Evolutionary conservation across 2,888 invertebrate genomes (phyloP), one percentile per base, ranked within the genome.

Genomic region (Drosophila quinaria): DNA sequence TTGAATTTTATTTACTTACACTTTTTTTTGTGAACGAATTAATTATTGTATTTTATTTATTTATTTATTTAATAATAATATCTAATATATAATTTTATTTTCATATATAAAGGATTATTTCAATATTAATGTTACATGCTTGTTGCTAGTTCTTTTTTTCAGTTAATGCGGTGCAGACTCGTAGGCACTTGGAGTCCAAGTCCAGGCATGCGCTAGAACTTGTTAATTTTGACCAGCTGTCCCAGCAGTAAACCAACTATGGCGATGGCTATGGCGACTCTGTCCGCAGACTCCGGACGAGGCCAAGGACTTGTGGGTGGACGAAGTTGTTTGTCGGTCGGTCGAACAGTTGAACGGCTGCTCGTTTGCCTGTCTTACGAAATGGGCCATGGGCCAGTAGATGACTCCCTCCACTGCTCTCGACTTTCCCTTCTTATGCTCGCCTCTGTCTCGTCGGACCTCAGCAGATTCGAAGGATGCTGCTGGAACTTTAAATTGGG

Each of bases 201-300:
- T 49, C 52, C 58, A 78, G 89, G 74, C 76, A 83, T 79, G 79
- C 74, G 89, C 84, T 85, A 79, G 70, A 85, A 85, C 89, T 89
- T 89, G 85, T 85, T 85, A 85, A 85, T 89, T 85, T 89, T 87
- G 89, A 79, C 87, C 85, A 85, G 87, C 84, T 89, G 85, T 76
- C 86, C 82, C 74, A 76, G 86, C 82, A 76, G 81, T 81, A 82
- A 82, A 82, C 73, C 85, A 70, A 63, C 73, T 50, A 55, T 62
- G 50, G 42, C 39, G 51, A 55, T 6, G 25, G 25, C 25, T 5
- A 46, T 25, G 10, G 47, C 51, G 64, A 37, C 25, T 52, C 22
- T 47, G 22, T 22, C 22, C 22, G 47, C 37, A 37, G 11, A 41
- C 10, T 41, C 52, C 49, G 54, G 54, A 64, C 63, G 0, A 2